A percentile compares a stretch with the other conserved stretches of the same genome.
Conservation (phyloP, 2,113 vertebrate species). For the Craseonycteris thonglongyai region DNA sequence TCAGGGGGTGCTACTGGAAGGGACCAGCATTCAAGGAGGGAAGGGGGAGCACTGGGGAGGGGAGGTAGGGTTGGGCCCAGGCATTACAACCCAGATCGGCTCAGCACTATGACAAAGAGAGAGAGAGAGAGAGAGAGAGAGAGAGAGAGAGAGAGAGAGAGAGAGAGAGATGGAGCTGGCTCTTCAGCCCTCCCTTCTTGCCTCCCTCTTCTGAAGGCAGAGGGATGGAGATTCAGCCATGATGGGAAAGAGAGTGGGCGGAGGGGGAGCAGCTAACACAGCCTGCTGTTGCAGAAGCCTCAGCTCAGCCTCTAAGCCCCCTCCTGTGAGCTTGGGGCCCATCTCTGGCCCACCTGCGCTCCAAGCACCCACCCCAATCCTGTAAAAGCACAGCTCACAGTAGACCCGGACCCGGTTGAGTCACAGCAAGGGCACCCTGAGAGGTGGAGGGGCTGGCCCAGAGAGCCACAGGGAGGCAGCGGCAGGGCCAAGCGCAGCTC, state of each 20-base stretch:
- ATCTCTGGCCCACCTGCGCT: not conserved
- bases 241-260: slow-evolving; percentile 37
- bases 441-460: not conserved
- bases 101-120: not conserved
- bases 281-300: slow-evolving; percentile 33
- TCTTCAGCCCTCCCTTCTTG: slow-evolving; percentile 18
- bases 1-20: not conserved
- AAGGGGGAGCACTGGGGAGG: not conserved
- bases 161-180: not conserved
- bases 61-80: not conserved
- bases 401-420: not conserved
- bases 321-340: not conserved
- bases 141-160: no score
- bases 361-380: not conserved
- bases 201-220: slow-evolving; percentile 24
- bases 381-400: not conserved
- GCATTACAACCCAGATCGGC: not conserved
- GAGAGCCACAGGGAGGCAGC: not conserved
- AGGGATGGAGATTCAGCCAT: slow-evolving; percentile 38
- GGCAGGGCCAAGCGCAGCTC: not conserved
- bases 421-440: not conserved
- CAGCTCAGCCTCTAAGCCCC: slow-evolving; percentile 17
- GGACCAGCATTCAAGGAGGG: not conserved
- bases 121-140: not conserved
- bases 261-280: slow-evolving; percentile 14